Percentiles rank a stretch among this genome's conserved stretches.
Conservation (phyloP, 2,888 invertebrate genomes). For the Phortica okadai region DNA sequence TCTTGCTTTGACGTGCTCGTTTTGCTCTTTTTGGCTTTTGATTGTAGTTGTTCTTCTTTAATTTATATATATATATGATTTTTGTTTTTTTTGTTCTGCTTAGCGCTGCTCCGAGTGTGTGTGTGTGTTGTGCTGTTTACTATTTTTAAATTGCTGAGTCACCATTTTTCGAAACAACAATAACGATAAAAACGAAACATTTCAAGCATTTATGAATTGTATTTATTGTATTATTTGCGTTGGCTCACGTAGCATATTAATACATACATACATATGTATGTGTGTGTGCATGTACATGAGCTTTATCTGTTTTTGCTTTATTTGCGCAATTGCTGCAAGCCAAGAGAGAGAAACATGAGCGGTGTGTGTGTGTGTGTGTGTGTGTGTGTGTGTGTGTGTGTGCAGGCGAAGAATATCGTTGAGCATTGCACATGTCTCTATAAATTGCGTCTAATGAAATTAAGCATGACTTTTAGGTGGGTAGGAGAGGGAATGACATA, state of each 20-base stretch:
- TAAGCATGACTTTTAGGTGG: not conserved
- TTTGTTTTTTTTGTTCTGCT: constrained; percentile 46
- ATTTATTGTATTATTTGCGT: not conserved
- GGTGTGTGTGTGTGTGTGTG: not conserved
- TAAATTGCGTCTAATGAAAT: constrained; percentile 32
- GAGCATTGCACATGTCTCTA: not conserved
- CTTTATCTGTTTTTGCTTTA: constrained; percentile 19
- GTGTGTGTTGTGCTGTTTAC: constrained; percentile 71
- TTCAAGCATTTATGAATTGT: constrained; percentile 26
- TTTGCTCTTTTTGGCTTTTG: not conserved
- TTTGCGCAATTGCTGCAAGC: constrained; percentile 23
- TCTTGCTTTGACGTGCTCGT: constrained; percentile 25
- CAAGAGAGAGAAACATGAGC: not conserved
- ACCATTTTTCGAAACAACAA: constrained; percentile 61
- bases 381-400: not conserved
- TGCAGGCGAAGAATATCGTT: no score
- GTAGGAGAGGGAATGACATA: constrained; percentile 19
- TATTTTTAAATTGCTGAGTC: constrained; percentile 77
- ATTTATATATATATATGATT: not conserved
- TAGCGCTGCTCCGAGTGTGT: constrained; percentile 42
- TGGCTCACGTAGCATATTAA: constrained; percentile 10
- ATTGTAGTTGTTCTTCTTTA: not conserved
- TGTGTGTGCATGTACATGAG: constrained; percentile 12
- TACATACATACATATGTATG: constrained; percentile 25
- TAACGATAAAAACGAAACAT: constrained; percentile 32